phyloP scores from a whole-genome alignment of 2,113 vertebrate genomes.

The Sphaerodactylus townsendi region DNA sequence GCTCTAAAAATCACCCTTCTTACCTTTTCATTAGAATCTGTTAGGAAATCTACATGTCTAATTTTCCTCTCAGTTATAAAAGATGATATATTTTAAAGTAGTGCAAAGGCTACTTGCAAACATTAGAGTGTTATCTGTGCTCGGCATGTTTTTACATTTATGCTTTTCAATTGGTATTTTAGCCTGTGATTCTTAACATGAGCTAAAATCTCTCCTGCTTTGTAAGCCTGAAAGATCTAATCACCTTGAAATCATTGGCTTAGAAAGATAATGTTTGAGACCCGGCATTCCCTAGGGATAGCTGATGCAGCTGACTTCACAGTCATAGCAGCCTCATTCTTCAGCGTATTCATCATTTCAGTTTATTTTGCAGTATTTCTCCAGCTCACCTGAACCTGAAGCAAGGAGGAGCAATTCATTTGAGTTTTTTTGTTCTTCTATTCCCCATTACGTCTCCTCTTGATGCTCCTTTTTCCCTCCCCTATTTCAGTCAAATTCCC shows the following conservation, averaged over 20 bases:
- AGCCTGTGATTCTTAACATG: background rate
- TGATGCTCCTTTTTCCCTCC: constrained; percentile 11
- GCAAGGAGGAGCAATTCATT: constrained; percentile 13
- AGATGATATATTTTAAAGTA: background rate
- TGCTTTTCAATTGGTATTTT: background rate
- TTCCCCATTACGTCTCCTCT: constrained; percentile 58
- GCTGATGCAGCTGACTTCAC: constrained; percentile 29
- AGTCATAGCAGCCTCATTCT: constrained; percentile 26
- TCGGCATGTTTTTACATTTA: background rate
- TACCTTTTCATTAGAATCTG: background rate
- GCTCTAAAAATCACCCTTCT: background rate
- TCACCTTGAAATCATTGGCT: background rate
- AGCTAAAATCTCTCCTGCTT: background rate
- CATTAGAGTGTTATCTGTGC: background rate
- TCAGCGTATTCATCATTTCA: constrained; percentile 36
- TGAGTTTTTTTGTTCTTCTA: constrained; percentile 53
- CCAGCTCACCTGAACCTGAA: accelerated
- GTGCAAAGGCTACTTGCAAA: background rate
- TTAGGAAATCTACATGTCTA: background rate
- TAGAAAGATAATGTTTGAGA: constrained; percentile 41
- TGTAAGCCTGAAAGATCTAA: constrained; percentile 32
- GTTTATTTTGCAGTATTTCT: background rate
- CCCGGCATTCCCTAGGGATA: constrained; percentile 24
- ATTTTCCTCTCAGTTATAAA: background rate
- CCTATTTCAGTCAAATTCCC: constrained; percentile 60